Percentiles rank a stretch among this genome's conserved stretches.
These are phyloP conservation scores for Eurypyga helias DNA, from an alignment of 2,113 vertebrate species.

Conservation along the genomic window DNA sequence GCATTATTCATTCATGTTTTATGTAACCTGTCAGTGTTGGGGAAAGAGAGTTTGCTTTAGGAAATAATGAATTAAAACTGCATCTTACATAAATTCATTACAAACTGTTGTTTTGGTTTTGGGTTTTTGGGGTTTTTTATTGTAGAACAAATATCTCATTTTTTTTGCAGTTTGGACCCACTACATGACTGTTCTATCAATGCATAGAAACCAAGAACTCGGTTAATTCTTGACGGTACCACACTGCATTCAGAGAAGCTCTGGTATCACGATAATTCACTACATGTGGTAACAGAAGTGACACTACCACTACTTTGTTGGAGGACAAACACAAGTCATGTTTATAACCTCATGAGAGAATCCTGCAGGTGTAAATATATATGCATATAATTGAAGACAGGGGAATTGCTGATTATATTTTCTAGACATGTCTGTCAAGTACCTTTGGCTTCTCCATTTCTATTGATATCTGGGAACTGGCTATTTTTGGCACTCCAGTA, in stretches of 20 bases:
- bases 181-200: background rate
- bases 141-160: background rate
- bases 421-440: background rate
- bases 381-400: background rate
- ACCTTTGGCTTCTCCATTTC: background rate
- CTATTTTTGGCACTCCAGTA: background rate
- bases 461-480: background rate
- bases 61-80: background rate
- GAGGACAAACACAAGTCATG: background rate
- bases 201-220: background rate
- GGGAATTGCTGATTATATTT: background rate
- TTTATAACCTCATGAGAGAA: background rate
- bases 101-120: background rate
- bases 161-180: background rate
- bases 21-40: background rate
- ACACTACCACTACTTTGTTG: background rate
- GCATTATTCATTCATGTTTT: background rate
- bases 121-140: no score
- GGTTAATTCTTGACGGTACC: background rate
- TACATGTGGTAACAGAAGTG: fast-evolving
- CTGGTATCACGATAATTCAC: background rate
- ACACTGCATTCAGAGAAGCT: background rate
- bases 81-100: background rate
- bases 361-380: background rate
- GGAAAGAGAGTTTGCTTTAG: background rate